phyloP scores from a whole-genome alignment of 2,797 vertebrate genomes.

The Mus caroli region DNA sequence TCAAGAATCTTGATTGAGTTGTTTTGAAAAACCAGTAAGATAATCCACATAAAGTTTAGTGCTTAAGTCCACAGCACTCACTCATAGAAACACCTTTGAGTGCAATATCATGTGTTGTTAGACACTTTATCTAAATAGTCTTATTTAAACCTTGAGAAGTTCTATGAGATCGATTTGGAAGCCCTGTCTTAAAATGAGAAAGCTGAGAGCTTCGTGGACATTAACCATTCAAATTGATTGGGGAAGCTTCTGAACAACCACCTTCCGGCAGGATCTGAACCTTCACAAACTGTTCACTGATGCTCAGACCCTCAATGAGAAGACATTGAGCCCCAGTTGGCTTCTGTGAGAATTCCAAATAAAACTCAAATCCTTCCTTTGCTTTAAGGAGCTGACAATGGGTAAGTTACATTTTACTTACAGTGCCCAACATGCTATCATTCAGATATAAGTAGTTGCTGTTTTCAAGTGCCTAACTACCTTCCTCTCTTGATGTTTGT shows the following conservation, averaged over 20 bases:
- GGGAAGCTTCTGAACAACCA: slow-evolving; percentile 62
- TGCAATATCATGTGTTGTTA: slow-evolving; percentile 10
- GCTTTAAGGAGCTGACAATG: slow-evolving; percentile 7
- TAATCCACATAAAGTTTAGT: slow-evolving; percentile 44
- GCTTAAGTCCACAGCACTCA: not conserved
- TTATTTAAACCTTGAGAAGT: slow-evolving; percentile 29
- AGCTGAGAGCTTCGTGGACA: not conserved
- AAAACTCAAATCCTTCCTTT: not conserved
- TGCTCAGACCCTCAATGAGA: not conserved
- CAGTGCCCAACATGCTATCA: not conserved
- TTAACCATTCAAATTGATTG: slow-evolving; percentile 27
- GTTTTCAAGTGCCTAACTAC: not conserved
- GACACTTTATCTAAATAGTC: not conserved
- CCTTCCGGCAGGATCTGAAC: slow-evolving; percentile 39
- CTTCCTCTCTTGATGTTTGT: not conserved
- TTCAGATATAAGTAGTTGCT: slow-evolving; percentile 5
- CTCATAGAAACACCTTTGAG: not conserved
- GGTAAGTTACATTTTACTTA: slow-evolving; percentile 41
- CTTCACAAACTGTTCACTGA: slow-evolving; percentile 7
- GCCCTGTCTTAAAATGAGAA: slow-evolving; percentile 45
- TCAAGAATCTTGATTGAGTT: not conserved
- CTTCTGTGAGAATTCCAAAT: not conserved
- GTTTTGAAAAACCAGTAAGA: slow-evolving; percentile 10
- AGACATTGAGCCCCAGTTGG: not conserved
- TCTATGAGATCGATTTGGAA: not conserved